Evolutionary conservation across 2,797 vertebrate species (phyloP).

Genomic region (Sebastes trivittatus): DNA sequence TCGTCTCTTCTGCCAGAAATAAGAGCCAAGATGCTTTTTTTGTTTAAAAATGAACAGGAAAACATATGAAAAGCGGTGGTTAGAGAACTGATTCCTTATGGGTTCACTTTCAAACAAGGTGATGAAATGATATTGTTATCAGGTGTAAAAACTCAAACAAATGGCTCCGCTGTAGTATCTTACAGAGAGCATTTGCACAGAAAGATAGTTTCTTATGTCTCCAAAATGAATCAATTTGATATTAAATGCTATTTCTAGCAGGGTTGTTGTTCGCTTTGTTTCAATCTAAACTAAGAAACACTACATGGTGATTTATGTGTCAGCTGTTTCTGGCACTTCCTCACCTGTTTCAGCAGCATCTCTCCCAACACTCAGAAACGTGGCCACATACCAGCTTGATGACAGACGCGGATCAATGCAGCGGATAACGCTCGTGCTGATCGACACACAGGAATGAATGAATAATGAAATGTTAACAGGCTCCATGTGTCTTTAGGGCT

Average conservation of each 20-base stretch:
- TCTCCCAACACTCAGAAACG: constrained; percentile 4
- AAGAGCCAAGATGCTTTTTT: not conserved
- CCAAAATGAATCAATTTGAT: not conserved
- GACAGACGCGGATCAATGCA: constrained; percentile 46
- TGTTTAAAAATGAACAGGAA: not conserved
- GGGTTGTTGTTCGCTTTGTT: constrained; percentile 8
- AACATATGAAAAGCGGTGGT: not conserved
- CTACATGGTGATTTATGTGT: constrained; percentile 35
- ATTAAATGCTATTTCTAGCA: not conserved
- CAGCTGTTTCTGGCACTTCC: constrained; percentile 52
- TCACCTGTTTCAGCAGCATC: constrained; percentile 59
- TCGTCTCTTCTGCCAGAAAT: constrained; percentile 11
- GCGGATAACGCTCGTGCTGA: constrained; percentile 21
- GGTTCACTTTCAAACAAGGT: not conserved
- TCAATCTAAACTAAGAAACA: not conserved
- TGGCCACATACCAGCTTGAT: constrained; percentile 40
- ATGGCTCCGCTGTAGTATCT: not conserved
- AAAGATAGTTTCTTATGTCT: not conserved
- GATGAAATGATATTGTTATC: constrained; percentile 5
- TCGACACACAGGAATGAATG: constrained; percentile 39
- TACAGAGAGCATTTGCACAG: not conserved
- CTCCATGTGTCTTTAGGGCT: constrained; percentile 51
- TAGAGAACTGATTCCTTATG: not conserved
- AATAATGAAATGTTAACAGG: constrained; percentile 70
- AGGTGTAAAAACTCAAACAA: constrained; percentile 3